Evolutionary conservation across 1,140 invertebrate genomes (phyloP), one percentile per base, ranked within the genome.

Genomic region (Semibalanus balanoides): DNA sequence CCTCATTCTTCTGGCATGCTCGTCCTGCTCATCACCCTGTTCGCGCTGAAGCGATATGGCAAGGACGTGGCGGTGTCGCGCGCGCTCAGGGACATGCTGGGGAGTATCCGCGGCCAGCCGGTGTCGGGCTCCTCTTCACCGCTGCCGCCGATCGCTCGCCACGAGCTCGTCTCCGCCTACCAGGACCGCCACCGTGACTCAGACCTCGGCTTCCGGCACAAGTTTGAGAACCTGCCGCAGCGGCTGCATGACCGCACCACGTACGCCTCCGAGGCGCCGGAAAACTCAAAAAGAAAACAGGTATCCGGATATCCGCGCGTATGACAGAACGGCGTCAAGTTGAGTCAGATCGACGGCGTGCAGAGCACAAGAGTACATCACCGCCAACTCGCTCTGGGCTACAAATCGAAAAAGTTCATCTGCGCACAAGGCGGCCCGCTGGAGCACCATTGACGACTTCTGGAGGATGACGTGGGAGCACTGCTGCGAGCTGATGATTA

Each of bases 351-450:
- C 7, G 92, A 93, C 82, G 90, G 90, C 35, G 88, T 91, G 69
- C 86, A 87, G 73, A 81, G 81, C n/a, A 76, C 80, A 0, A n/a
- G 93, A 96, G 83, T 97, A 97, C 81, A 94, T 97, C 75, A 97
- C 97, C 83, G 94, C 95, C 0, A 96, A 96, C 82, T 92, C 92
- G 81, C 93, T 97, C 0, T 88, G 92, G 81, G 94, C 19, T 95
- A 95, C 81, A 95, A 95, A 81, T 85, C 92, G n/a, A 96, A 96
- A 81, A 93, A 93, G 81, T 96, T 95, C 81, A 95, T 96, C 79
- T 96, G 94, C 84, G 93, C 94, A 22, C 93, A 95, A 86, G 93
- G 85, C 81, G 87, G 94, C 0, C 96, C 96, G 0, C 93, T 97
- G 86, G 92, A 96, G 75, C 31, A 98, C 95, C 0, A 91, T 97